Base-by-base conservation (phyloP, 2,113 vertebrate genomes). In the Silurus asotus region DNA sequence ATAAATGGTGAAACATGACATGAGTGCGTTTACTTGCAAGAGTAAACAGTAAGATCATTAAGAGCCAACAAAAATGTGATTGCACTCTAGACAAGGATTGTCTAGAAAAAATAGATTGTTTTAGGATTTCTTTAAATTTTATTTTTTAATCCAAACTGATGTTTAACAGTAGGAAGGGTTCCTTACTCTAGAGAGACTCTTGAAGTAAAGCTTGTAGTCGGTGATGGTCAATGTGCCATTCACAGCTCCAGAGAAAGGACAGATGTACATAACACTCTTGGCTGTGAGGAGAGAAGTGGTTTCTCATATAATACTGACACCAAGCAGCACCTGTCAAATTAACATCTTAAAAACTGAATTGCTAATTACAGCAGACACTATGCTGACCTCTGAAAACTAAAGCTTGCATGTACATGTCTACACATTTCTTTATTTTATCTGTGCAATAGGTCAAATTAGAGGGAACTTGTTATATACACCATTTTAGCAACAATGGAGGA, bases 231-330 rank as follows among this genome's bases (percentile, higher is more conserved):
- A 90, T 0, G 95, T 99, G 67, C 98, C 98, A 55, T 94, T 97
- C 77, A 99, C 93, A 82, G 97, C 96, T 87, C 97, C 97, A 88
- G 96, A 95, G 91, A 98, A 99, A 25, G 98, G 98, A 92, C 97
- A 99, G 89, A 99, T 97, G 77, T 99, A 99, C 95, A 97, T 96
- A 90, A 99, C 97, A 78, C 98, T 97, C 93, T 97, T 97, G 86
- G 97, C 98, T 99, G 92, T 76, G 92, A 93, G 91, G 92, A 89
- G 93, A 91, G 61, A 56, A 10, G 9, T 5, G 20, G 80, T 65
- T 65, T 65, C 10, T 65, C 8, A 65, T 65, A 25, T 25, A 5
- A 13, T 25, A 65, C 62, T 25, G n/a, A 65, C 25, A 64, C 23
- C 0, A 64, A n/a, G 20, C 62, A 64, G 62, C 9, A 64, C 20